Evolutionary conservation across 2,888 invertebrate genomes (phyloP).

Genomic region (Lithophane semibrunnea): DNA sequence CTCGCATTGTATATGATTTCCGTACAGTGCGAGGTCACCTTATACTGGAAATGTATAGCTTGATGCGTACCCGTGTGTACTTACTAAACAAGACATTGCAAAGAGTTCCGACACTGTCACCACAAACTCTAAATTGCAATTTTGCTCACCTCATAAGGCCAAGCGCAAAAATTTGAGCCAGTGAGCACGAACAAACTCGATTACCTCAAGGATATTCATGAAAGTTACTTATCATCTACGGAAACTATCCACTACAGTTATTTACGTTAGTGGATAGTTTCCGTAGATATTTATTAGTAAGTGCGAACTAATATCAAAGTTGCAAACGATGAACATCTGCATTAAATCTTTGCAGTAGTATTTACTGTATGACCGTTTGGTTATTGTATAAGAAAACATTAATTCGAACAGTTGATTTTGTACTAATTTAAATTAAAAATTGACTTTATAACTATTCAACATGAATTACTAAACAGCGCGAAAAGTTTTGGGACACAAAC

Average conservation of each 20-base stretch:
- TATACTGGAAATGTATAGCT: too few species aligned
- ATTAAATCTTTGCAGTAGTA: slow-evolving; percentile 34
- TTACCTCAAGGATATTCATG: slow-evolving; percentile 49
- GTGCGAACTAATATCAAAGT: slow-evolving; percentile 55
- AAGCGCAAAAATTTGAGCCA: slow-evolving; percentile 26
- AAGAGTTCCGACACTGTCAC: not conserved
- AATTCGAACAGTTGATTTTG: not conserved
- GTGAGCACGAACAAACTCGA: slow-evolving; percentile 47
- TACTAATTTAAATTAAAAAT: not conserved
- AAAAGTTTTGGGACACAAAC: not conserved
- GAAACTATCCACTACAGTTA: too few species aligned
- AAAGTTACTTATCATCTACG: too few species aligned
- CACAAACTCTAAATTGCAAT: slow-evolving; percentile 29
- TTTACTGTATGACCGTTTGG: slow-evolving; percentile 3
- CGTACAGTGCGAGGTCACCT: too few species aligned
- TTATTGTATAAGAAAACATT: not conserved
- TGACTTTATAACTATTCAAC: too few species aligned
- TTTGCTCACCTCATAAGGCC: slow-evolving; percentile 27
- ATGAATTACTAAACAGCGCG: not conserved
- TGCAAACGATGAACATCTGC: slow-evolving; percentile 26
- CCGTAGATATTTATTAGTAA: slow-evolving; percentile 36
- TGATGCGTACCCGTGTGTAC: too few species aligned
- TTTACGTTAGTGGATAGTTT: slow-evolving; percentile 49
- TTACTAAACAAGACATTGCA: not conserved
- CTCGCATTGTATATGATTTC: too few species aligned